Base-by-base conservation (phyloP, 1,140 invertebrate genomes). In the Ditylenchus dipsaci region DNA sequence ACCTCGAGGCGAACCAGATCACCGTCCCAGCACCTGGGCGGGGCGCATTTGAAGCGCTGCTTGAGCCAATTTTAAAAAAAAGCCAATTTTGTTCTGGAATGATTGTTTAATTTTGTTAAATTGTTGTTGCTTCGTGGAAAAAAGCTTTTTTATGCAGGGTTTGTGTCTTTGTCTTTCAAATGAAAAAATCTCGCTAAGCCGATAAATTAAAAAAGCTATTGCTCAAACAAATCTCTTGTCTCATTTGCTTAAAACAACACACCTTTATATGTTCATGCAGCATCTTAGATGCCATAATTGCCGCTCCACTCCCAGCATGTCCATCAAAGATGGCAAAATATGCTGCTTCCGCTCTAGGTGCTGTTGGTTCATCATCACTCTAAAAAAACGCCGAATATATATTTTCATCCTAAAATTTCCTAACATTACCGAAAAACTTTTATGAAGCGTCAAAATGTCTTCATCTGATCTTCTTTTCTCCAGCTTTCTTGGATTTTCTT, bases 241-340 rank as follows among this genome's bases (percentile, higher is more conserved):
- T n/a, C n/a, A 68, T 68, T n/a, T 74, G 64, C 13, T 49, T 17
- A 29, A 53, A 47, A 29, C 68, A 33, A 58, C 69, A 84, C 84
- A 90, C 90, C 84, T 90, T 87, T 70, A 92, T 86, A 78, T 91
- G 89, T 81, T 89, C 87, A 82, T 91, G 90, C 30, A 92, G 86
- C 71, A 90, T 88, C 79, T 90, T 87, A 47, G 89, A 86, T 59
- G 90, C 89, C 59, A 89, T 88, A 27, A 92, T 84, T n/a, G 90
- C 89, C 47, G 90, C 90, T 68, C 90, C 90, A 80, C 88, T 88
- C 11, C 91, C 91, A 60, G 90, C 91, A 86, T 92, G 91, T 1
- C 91, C 91, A 85, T 92, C 91, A 85, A 92, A 92, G 75, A 92
- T 87, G 42, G 87, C 90, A 86, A 91, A 92, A 84, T 91, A 90